Base-by-base conservation (phyloP, 2,888 invertebrate genomes). In the Amblyjoppa proteus region DNA sequence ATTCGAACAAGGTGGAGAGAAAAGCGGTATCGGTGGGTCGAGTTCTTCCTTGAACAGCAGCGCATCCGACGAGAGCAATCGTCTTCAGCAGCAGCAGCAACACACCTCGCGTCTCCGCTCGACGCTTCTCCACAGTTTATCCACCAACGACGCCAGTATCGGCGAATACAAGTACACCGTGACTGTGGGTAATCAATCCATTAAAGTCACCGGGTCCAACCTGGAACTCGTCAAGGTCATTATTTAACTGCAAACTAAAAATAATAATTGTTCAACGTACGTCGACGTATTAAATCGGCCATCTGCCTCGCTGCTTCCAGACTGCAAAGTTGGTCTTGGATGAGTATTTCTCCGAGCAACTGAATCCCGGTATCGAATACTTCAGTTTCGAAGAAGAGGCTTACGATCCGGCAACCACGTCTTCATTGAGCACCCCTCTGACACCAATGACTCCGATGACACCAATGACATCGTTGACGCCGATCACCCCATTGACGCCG, bases 111-210 rank as follows among this genome's bases (percentile, higher is more conserved):
- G 94, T 80, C 95, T 95, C 87, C 95, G 96, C 88, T 95, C 96
- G 88, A 94, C 95, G 88, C 95, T 97, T 87, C 95, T 97, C 90
- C 97, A 97, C 94, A 97, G 97, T 94, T 96, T 96, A 93, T 97
- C 97, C 91, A 97, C 97, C 90, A 97, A 97, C 94, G 97, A 97
- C 95, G 97, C 97, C 90, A 97, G 96, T 90, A 95, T 97, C 92
- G 97, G 97, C 92, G 98, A 98, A 95, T 98, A 97, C 94, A 97
- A 97, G 94, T 97, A 98, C 94, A 98, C 98, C 88, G 98, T 98
- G 88, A 96, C 96, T 91, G 96, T 98, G 92, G 97, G 97, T 88
- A 96, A 96, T 93, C 97, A 97, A 94, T 96, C 97, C 91, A 95
- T 98, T 91, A 97, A 97, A 95, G 97, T 98, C 91, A 97, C 97